phyloP scores from a whole-genome alignment of 2,888 invertebrate species.

The Folsomia manolachei region DNA sequence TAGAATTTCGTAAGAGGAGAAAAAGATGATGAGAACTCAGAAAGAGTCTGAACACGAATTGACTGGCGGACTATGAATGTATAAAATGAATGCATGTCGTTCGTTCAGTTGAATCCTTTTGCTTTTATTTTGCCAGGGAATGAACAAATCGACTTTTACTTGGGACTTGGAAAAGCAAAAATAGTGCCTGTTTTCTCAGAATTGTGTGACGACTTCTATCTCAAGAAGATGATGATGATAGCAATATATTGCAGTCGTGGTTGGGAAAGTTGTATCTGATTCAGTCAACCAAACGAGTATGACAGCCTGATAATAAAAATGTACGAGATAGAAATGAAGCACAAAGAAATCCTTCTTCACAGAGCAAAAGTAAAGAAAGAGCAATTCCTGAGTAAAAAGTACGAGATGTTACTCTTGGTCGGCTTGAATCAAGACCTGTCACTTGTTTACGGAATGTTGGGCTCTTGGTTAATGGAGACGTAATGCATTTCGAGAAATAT shows the following conservation, averaged over 20 bases:
- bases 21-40: neutral
- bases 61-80: no score
- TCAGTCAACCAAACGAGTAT: neutral
- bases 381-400: neutral
- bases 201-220: neutral
- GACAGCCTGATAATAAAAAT: neutral
- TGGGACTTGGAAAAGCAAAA: neutral
- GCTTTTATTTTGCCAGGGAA: no score
- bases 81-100: neutral
- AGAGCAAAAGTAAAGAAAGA: neutral
- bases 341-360: neutral
- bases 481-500: neutral
- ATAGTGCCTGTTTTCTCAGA: neutral
- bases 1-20: neutral
- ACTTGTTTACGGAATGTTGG: no score
- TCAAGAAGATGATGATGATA: neutral
- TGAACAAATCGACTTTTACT: neutral
- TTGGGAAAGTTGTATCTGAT: neutral
- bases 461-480: neutral
- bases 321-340: neutral
- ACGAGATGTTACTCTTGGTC: neutral
- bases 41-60: no score
- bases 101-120: neutral
- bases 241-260: neutral
- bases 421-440: neutral